Evolutionary conservation across 1,140 invertebrate species (phyloP).

Genomic region (Apis dorsata): DNA sequence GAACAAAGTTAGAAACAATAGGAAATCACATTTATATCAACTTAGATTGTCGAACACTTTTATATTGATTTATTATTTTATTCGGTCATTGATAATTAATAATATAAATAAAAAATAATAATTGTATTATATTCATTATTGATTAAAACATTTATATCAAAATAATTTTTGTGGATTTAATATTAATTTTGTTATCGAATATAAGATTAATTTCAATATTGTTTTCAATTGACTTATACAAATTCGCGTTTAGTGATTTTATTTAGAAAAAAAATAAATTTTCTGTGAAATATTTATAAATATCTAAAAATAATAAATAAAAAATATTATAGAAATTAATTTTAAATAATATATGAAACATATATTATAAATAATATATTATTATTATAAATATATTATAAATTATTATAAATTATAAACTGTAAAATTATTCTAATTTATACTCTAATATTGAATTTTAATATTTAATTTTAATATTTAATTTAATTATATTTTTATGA

Average conservation of each 20-base stretch:
- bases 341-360: too few relatives aligned
- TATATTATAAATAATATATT: too few relatives aligned
- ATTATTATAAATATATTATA: too few relatives aligned
- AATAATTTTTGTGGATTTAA: neutral
- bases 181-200: neutral
- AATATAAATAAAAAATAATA: conserved; percentile 1
- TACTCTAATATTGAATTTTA: neutral
- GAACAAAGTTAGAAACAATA: too few relatives aligned
- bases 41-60: conserved; percentile 11
- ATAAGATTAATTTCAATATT: neutral
- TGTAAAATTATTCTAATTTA: too few relatives aligned
- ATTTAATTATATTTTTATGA: neutral
- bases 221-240: too few relatives aligned
- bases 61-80: conserved; percentile 14
- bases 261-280: too few relatives aligned
- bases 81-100: conserved; percentile 11
- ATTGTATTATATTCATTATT: neutral
- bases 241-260: too few relatives aligned
- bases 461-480: neutral
- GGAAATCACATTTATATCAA: neutral
- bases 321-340: too few relatives aligned
- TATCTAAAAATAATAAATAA: too few relatives aligned
- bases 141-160: neutral
- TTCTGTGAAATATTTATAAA: too few relatives aligned
- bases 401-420: too few relatives aligned